phyloP scores from a whole-genome alignment of 2,113 vertebrate genomes.

The Pelobates fuscus region DNA sequence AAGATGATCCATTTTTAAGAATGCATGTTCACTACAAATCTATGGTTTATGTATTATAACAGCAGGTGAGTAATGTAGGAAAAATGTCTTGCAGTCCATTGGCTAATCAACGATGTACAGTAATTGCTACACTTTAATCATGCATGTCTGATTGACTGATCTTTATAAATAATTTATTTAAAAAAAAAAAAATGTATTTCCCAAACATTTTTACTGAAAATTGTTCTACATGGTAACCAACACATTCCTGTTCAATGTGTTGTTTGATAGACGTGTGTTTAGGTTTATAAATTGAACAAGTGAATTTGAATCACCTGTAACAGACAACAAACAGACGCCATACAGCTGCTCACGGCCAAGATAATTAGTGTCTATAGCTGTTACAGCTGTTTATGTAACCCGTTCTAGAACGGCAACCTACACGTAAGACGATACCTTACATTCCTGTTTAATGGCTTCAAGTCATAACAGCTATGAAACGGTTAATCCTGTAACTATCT shows the following conservation, averaged over 20 bases:
- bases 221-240: no score
- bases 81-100: no score
- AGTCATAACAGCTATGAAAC: neutral
- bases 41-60: no score
- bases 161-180: no score
- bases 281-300: neutral
- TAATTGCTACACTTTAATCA: no score
- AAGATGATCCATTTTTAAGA: no score
- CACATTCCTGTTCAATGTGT: no score
- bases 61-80: no score
- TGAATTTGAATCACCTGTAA: conserved; percentile 24
- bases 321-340: conserved; percentile 8
- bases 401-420: neutral
- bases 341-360: conserved; percentile 12
- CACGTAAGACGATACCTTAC: neutral
- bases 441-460: neutral
- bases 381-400: conserved; percentile 25
- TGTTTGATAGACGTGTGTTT: neutral
- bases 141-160: no score
- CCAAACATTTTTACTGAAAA: no score
- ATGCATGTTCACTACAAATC: no score
- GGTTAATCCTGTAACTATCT: neutral
- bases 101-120: no score
- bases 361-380: conserved; percentile 4
- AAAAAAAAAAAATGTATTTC: neutral